Evolutionary conservation across 2,113 vertebrate species (phyloP).

Genomic region (Bos indicus): DNA sequence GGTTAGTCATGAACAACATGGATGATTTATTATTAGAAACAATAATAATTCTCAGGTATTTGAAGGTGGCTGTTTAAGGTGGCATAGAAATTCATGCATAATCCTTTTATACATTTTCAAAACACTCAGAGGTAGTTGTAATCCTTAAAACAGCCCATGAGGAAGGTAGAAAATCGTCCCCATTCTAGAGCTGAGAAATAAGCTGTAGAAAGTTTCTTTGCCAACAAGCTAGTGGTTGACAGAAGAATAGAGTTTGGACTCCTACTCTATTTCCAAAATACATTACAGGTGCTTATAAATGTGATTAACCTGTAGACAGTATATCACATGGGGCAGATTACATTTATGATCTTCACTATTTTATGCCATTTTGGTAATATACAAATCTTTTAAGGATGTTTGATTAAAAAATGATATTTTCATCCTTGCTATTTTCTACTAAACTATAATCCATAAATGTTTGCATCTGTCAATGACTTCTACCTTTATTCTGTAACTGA

Average conservation of each 20-base stretch:
- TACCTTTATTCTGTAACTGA: slow-evolving; percentile 16
- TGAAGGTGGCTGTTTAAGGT: background rate
- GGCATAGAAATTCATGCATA: background rate
- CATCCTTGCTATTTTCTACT: background rate
- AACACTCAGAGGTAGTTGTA: background rate
- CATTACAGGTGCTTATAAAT: background rate
- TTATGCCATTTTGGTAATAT: background rate
- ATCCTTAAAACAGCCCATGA: background rate
- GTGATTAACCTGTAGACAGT: background rate
- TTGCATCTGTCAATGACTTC: background rate
- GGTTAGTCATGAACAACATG: background rate
- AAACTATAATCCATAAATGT: background rate
- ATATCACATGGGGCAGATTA: background rate
- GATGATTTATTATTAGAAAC: background rate
- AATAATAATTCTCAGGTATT: background rate
- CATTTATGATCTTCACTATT: slow-evolving; percentile 1
- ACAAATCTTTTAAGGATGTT: slow-evolving; percentile 18
- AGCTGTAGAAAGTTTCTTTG: background rate
- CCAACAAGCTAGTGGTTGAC: background rate
- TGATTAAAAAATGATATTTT: slow-evolving; percentile 33
- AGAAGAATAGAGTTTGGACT: background rate
- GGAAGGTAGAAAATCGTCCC: background rate
- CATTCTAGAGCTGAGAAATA: background rate
- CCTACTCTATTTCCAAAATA: slow-evolving; percentile 27
- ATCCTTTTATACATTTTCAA: slow-evolving; percentile 17